These are phyloP conservation scores for Cetoscarus ocellatus DNA, from an alignment of 2,797 vertebrate genomes.

Conservation along the genomic window DNA sequence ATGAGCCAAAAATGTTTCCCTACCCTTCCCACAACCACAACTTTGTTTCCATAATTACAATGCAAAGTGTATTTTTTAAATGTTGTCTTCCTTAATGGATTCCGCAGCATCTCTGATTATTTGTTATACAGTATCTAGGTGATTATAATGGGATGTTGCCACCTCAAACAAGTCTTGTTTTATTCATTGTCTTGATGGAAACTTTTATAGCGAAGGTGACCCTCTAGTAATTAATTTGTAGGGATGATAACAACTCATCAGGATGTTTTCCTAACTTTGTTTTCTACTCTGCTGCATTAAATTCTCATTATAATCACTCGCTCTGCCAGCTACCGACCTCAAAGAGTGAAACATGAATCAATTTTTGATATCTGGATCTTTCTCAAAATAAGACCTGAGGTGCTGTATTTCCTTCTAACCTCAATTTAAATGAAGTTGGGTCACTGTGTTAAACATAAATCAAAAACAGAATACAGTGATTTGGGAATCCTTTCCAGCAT, in stretches of 20 bases:
- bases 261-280: constrained; percentile 24
- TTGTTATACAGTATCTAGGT: constrained; percentile 20
- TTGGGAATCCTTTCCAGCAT: no score
- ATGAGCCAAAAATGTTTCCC: constrained; percentile 17
- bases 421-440: no score
- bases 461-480: no score
- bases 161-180: constrained; percentile 40
- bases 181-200: constrained; percentile 51
- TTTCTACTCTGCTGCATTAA: constrained; percentile 18
- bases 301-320: constrained; percentile 38
- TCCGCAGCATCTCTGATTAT: constrained; percentile 54
- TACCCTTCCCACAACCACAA: constrained; percentile 18
- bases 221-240: constrained; percentile 43
- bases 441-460: no score
- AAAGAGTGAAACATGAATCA: constrained; percentile 44
- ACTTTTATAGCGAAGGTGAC: constrained; percentile 39
- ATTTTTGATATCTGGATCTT: constrained; percentile 51
- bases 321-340: constrained; percentile 12
- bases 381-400: constrained; percentile 53
- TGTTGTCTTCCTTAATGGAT: constrained; percentile 64
- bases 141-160: constrained; percentile 39
- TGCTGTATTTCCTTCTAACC: constrained; percentile 39
- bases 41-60: constrained; percentile 15
- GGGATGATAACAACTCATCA: constrained; percentile 41
- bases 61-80: constrained; percentile 33